A percentile compares a stretch with the other conserved stretches of the same genome.
Evolutionary conservation across 2,888 invertebrate species (phyloP).

Genomic region (Eupeodes latifasciatus): DNA sequence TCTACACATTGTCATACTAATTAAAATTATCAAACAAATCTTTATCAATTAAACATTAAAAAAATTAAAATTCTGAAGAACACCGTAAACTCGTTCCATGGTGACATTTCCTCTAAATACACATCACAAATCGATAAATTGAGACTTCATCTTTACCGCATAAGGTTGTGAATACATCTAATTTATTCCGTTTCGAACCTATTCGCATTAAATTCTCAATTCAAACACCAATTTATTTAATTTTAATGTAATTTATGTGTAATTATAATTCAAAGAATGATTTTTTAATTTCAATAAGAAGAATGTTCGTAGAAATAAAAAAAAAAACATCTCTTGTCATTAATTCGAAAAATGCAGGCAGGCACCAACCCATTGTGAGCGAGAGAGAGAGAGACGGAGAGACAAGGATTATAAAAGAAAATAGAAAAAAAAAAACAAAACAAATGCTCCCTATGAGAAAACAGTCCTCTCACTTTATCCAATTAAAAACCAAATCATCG

Average conservation of each 20-base stretch:
- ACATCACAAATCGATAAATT: slow-evolving; percentile 66
- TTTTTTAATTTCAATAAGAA: slow-evolving; percentile 30
- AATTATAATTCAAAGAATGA: slow-evolving; percentile 16
- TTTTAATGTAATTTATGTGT: slow-evolving; percentile 4
- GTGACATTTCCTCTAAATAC: slow-evolving; percentile 55
- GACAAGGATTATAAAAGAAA: slow-evolving; percentile 24
- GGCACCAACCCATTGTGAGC: slow-evolving; percentile 45
- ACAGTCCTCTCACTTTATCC: slow-evolving; percentile 37
- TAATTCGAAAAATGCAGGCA: slow-evolving; percentile 68
- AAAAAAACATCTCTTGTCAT: slow-evolving; percentile 57
- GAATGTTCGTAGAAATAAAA: slow-evolving; percentile 31
- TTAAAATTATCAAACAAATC: neutral
- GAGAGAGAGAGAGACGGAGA: slow-evolving; percentile 49
- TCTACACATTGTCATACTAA: neutral
- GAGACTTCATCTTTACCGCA: slow-evolving; percentile 26
- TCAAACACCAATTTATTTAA: neutral
- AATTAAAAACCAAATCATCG: neutral
- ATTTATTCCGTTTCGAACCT: neutral
- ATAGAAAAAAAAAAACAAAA: slow-evolving; percentile 42
- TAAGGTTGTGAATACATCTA: neutral
- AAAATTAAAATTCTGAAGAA: neutral
- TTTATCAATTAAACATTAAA: slow-evolving; percentile 21
- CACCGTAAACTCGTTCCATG: slow-evolving; percentile 37
- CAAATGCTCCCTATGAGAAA: slow-evolving; percentile 23
- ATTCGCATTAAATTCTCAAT: neutral